A percentile compares a stretch with the other conserved stretches of the same genome.
Evolutionary conservation across 2,113 vertebrate species (phyloP).

Genomic region (Tangachromis dhanisi): DNA sequence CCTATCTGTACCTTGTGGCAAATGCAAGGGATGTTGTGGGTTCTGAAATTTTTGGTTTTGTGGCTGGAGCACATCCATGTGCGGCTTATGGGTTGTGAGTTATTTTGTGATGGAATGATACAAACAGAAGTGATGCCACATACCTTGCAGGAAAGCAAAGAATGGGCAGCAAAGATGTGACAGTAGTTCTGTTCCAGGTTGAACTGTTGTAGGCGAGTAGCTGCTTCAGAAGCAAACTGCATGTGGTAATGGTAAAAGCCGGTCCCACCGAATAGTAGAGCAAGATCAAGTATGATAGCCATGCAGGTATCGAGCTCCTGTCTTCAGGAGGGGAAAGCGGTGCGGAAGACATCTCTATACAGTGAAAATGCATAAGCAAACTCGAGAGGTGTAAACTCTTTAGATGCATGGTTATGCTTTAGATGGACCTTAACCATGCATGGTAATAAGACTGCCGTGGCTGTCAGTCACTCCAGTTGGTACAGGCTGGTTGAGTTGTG

Average conservation of each 20-base stretch:
- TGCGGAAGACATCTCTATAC: background rate
- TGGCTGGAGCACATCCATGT: background rate
- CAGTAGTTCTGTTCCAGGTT: background rate
- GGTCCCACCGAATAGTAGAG: background rate
- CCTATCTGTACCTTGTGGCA: background rate
- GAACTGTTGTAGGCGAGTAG: background rate
- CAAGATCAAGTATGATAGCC: background rate
- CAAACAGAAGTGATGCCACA: background rate
- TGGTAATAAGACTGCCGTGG: background rate
- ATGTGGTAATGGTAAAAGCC: background rate
- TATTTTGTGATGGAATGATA: background rate
- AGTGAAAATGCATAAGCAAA: background rate
- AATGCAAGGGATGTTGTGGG: background rate
- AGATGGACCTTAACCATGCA: background rate
- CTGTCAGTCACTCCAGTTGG: background rate
- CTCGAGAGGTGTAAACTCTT: background rate
- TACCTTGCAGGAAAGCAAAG: background rate
- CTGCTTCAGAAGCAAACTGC: background rate
- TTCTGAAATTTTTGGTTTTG: background rate
- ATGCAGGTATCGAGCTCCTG: background rate
- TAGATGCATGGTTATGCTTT: background rate
- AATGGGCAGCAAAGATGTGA: background rate
- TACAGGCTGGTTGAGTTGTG: background rate
- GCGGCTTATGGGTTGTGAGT: background rate
- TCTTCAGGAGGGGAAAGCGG: background rate